Base-by-base conservation (phyloP, 2,113 vertebrate species). In the Saccopteryx leptura region DNA sequence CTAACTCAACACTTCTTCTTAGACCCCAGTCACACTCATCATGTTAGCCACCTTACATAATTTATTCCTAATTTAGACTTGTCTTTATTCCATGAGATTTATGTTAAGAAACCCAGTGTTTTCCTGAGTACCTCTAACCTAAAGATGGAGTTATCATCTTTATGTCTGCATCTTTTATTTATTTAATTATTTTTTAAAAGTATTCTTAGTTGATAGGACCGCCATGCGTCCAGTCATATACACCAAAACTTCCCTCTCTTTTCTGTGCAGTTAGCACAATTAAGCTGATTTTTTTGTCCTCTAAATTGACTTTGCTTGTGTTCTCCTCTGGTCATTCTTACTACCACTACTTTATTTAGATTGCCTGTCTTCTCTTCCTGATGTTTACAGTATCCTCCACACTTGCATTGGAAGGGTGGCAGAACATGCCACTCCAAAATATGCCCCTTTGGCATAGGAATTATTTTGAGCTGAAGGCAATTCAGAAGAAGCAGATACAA, bases 391-490 rank as follows among this genome's bases (percentile, higher is more conserved):
- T 33, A 2, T 50, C 58, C 8, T 33, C 4, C 5, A 15, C 12
- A 50, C 1, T 23, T 52, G 21, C 50, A 60, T 23, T 21, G 81
- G 24, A 72, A 93, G 10, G n/a, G 2, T 46, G 33, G 26, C 19
- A 60, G 52, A 69, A 18, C 69, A 28, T 5, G 19, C 13, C 15
- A 28, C 26, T 60, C 39, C 15, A 68, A 58, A 69, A 48, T 39
- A 28, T 60, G 31, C 75, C n/a, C 31, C 65, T 71, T 71, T 80
- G n/a, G 24, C 12, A 9, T 63, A 54, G 52, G 31, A 19, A 31
- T 88, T 46, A 79, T 80, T 88, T 71, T 54, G 39, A 80, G 31
- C 4, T 61, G 65, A 80, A 93, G 65, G 65, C 56, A 71, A 54
- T 14, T 71, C 46, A 80, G 39, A 50, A 80, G 74, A 52, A 80